These are phyloP conservation scores for Agrochola lychnidis DNA, from an alignment of 2,888 invertebrate genomes.

Conservation along the genomic window DNA sequence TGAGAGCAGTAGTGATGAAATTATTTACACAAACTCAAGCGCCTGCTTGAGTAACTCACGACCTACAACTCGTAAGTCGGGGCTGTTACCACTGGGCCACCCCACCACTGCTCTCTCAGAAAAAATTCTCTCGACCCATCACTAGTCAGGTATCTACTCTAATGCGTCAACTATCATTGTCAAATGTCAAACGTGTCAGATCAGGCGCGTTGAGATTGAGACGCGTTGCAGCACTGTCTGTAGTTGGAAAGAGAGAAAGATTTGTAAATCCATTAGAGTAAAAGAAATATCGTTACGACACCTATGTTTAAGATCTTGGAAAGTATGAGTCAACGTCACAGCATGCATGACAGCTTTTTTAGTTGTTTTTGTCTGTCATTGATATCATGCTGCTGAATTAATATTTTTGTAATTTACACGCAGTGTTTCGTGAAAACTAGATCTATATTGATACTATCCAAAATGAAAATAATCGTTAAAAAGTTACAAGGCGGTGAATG, in stretches of 20 bases:
- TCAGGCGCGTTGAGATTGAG: slow-evolving; percentile 5
- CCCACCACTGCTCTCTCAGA: background rate
- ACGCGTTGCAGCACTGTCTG: slow-evolving; percentile 9
- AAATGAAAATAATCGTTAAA: slow-evolving; percentile 94
- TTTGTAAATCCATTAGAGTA: background rate
- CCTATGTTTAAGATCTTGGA: slow-evolving; percentile 7
- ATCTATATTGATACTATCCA: slow-evolving; percentile 59
- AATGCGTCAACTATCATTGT: background rate
- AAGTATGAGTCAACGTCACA: background rate
- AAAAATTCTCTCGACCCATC: background rate
- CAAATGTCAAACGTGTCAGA: background rate
- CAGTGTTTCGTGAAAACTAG: slow-evolving; percentile 53
- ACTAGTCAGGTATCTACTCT: background rate
- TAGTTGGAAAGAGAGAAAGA: slow-evolving; percentile 28
- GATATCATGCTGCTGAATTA: slow-evolving; percentile 63
- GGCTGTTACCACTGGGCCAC: too few species aligned
- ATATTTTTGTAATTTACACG: slow-evolving; percentile 63
- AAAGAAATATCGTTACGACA: slow-evolving; percentile 8
- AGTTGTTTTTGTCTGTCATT: slow-evolving; percentile 64
- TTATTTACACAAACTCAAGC: too few species aligned
- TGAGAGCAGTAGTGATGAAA: too few species aligned
- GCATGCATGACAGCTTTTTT: slow-evolving; percentile 35
- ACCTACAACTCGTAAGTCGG: too few species aligned
- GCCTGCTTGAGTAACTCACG: too few species aligned
- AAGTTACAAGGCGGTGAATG: slow-evolving; percentile 94